These are phyloP conservation scores for Drosophila mojavensis DNA, from an alignment of 1,140 invertebrate species.

Conservation along the genomic window DNA sequence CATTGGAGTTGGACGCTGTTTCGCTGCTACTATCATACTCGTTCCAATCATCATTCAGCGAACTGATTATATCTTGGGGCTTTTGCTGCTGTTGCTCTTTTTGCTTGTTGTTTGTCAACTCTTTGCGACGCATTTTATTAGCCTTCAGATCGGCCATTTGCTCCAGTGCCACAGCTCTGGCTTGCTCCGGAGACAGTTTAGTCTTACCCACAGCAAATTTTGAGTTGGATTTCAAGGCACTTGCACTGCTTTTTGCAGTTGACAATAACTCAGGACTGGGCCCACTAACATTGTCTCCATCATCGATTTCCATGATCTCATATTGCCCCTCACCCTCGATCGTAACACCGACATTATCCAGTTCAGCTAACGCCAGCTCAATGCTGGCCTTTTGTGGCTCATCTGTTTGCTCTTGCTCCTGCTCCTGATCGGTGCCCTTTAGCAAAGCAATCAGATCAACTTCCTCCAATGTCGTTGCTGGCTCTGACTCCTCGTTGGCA, in stretches of 20 bases:
- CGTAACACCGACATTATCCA: constrained; percentile 65
- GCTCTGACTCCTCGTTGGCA: constrained; percentile 2
- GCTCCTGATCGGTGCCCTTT: constrained; percentile 62
- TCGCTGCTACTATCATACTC: constrained; percentile 67
- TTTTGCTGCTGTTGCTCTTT: constrained; percentile 1
- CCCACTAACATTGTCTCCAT: constrained; percentile 45
- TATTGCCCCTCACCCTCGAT: constrained; percentile 81
- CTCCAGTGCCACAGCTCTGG: constrained; percentile 69
- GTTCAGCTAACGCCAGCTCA: constrained; percentile 48
- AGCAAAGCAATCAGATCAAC: constrained; percentile 78
- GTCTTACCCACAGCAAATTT: constrained; percentile 25
- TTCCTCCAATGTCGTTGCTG: constrained; percentile 55
- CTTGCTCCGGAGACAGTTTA: constrained; percentile 69
- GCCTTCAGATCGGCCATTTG: constrained; percentile 67
- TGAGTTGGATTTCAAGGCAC: constrained; percentile 6
- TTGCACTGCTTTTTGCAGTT: constrained; percentile 2
- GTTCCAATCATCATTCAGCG: constrained; percentile 78
- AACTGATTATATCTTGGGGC: constrained; percentile 56
- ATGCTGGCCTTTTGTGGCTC: constrained; percentile 41
- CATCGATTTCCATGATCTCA: constrained; percentile 80
- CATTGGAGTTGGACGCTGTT: constrained; percentile 9
- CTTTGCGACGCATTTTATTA: constrained; percentile 60
- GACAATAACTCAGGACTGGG: constrained; percentile 26
- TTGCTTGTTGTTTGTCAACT: constrained; percentile 20
- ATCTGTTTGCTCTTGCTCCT: constrained; percentile 32